Percentiles rank a stretch among this genome's conserved stretches.
Evolutionary conservation across 2,797 vertebrate species (phyloP).

Genomic region (Caiman crocodilus): DNA sequence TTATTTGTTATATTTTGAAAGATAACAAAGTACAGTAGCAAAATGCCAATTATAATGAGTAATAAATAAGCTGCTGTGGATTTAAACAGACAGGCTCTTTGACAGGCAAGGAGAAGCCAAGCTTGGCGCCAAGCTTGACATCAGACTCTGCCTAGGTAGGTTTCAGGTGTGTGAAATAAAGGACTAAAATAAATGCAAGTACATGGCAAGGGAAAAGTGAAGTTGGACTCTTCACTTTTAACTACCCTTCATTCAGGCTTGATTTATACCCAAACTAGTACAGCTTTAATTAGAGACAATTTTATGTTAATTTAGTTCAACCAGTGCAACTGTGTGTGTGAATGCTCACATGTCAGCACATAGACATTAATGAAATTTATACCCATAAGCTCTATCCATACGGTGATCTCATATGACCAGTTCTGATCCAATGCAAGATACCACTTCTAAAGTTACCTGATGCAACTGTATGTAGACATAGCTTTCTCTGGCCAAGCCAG

Average conservation of each 20-base stretch:
- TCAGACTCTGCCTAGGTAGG: not conserved
- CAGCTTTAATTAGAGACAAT: not conserved
- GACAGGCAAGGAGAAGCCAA: not conserved
- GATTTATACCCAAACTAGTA: not conserved
- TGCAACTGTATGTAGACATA: not conserved
- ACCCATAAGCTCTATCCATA: not conserved
- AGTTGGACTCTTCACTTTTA: not conserved
- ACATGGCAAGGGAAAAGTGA: accelerated
- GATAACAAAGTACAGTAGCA: conserved; percentile 27
- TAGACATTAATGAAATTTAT: not conserved
- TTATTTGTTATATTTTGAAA: conserved; percentile 3
- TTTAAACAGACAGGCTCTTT: not conserved
- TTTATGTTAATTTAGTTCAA: not conserved
- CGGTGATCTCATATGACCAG: not conserved
- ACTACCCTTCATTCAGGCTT: not conserved
- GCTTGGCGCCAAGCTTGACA: not conserved
- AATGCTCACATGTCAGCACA: not conserved
- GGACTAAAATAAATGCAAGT: not conserved
- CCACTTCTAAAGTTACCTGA: not conserved
- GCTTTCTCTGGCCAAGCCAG: not conserved
- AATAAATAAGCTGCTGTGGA: not conserved
- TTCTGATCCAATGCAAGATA: accelerated
- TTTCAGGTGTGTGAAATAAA: not conserved
- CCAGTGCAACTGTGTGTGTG: not conserved
- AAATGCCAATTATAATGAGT: not conserved